These are phyloP conservation scores for Acrobasis consociella DNA, from an alignment of 2,888 invertebrate genomes.

Conservation along the genomic window DNA sequence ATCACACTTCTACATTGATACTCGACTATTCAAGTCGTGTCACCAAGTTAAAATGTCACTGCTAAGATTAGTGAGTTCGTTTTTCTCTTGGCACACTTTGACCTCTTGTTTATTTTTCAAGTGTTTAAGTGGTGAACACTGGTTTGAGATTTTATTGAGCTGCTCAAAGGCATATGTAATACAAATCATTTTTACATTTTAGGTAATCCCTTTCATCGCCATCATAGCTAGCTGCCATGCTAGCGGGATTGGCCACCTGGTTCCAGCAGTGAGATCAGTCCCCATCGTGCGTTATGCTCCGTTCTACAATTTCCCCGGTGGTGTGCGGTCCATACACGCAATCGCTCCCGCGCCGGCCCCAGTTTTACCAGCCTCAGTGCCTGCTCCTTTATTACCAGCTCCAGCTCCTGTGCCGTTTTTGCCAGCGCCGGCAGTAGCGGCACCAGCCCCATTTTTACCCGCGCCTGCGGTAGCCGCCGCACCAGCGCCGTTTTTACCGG, in stretches of 20 bases:
- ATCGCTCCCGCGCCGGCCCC: slow-evolving; percentile 52
- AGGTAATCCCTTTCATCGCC: slow-evolving; percentile 58
- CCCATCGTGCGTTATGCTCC: slow-evolving; percentile 74
- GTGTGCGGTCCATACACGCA: slow-evolving; percentile 69
- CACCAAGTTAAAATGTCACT: slow-evolving; percentile 58
- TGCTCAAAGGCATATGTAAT: not conserved
- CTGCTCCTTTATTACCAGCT: slow-evolving; percentile 26
- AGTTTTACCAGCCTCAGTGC: slow-evolving; percentile 38
- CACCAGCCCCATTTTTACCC: slow-evolving; percentile 42
- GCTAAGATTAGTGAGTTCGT: slow-evolving; percentile 67
- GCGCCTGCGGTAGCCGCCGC: slow-evolving; percentile 5
- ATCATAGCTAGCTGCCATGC: slow-evolving; percentile 70
- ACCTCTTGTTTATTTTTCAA: not conserved
- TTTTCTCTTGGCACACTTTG: not conserved
- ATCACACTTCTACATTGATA: slow-evolving; percentile 64
- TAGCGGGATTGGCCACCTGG: slow-evolving; percentile 68
- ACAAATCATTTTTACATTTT: slow-evolving; percentile 38
- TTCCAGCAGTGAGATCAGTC: slow-evolving; percentile 60
- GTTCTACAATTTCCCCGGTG: slow-evolving; percentile 72
- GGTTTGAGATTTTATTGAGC: not conserved
- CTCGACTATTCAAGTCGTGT: slow-evolving; percentile 67
- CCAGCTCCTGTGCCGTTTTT: slow-evolving; percentile 26
- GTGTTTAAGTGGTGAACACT: not conserved
- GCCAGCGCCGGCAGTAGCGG: slow-evolving; percentile 28
- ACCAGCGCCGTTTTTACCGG: slow-evolving; percentile 25